These are phyloP conservation scores for Etheostoma perlongum DNA, from an alignment of 2,797 vertebrate species.

Conservation along the genomic window DNA sequence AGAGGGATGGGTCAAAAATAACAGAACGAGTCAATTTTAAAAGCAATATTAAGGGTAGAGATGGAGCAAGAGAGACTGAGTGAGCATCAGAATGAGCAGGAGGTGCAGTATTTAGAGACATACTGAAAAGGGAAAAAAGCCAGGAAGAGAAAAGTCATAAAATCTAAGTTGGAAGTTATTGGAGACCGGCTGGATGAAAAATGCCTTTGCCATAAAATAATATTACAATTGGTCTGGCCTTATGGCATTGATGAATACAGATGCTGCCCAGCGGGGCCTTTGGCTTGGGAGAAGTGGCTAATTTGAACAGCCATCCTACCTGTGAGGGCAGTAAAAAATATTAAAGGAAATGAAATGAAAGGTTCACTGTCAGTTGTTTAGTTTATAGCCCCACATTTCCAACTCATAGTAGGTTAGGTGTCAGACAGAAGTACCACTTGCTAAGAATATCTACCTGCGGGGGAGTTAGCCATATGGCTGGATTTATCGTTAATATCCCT, in stretches of 20 bases:
- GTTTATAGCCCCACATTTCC: conserved; percentile 62
- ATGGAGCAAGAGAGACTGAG: conserved; percentile 21
- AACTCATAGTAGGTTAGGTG: conserved; percentile 40
- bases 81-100: conserved; percentile 27
- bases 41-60: conserved; percentile 30
- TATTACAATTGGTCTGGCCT: conserved; percentile 78
- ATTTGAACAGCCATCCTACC: conserved; percentile 69
- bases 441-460: conserved; percentile 44
- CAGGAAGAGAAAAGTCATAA: conserved; percentile 65
- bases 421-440: conserved; percentile 46
- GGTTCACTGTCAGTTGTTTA: conserved; percentile 62
- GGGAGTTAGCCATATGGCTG: conserved; percentile 29
- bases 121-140: conserved; percentile 25
- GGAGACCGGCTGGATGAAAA: conserved; percentile 73
- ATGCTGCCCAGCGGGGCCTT: conserved; percentile 64
- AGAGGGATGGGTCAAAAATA: conserved; percentile 49
- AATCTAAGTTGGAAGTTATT: conserved; percentile 74
- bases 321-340: conserved; percentile 67
- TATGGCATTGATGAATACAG: conserved; percentile 77
- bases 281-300: conserved; percentile 57
- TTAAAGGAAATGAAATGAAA: conserved; percentile 73
- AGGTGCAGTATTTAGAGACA: conserved; percentile 31
- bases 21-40: conserved; percentile 40
- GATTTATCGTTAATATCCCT: conserved; percentile 41
- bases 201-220: conserved; percentile 79